phyloP scores from a whole-genome alignment of 2,888 invertebrate species.

The Orthosia gothica region DNA sequence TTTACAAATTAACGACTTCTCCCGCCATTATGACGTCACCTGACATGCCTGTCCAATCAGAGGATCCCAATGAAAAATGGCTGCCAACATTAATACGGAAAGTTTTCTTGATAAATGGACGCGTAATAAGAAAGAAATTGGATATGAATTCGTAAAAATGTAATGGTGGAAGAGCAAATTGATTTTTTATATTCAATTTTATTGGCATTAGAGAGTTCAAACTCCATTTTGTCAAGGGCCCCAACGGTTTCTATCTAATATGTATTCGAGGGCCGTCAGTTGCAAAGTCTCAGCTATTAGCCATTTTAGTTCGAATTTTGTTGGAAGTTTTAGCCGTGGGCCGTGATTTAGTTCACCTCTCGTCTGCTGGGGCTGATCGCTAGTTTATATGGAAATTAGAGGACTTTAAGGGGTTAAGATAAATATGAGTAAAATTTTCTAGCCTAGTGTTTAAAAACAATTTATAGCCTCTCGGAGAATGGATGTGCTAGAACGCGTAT shows the following conservation, averaged over 20 bases:
- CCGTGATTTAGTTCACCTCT: conserved; percentile 50
- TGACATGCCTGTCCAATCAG: conserved; percentile 80
- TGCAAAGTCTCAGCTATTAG: conserved; percentile 36
- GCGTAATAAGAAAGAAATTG: conserved; percentile 73
- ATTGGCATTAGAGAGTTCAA: conserved; percentile 55
- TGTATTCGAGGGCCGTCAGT: conserved; percentile 41
- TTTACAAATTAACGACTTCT: conserved; percentile 74
- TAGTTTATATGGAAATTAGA: conserved; percentile 59
- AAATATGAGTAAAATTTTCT: conserved; percentile 48
- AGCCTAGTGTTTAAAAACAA: conserved; percentile 26
- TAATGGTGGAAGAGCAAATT: conserved; percentile 52
- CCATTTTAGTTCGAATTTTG: conserved; percentile 59
- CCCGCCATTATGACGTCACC: conserved; percentile 76
- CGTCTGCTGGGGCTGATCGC: conserved; percentile 52
- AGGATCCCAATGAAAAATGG: conserved; percentile 81
- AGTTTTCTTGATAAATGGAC: conserved; percentile 78
- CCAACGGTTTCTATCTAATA: conserved; percentile 36
- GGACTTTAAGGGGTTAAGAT: conserved; percentile 52
- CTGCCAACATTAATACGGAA: conserved; percentile 72
- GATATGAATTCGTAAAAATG: conserved; percentile 66
- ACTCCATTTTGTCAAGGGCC: conserved; percentile 43
- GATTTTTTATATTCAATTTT: conserved; percentile 61
- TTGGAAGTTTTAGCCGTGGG: conserved; percentile 40
- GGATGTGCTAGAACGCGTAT: conserved; percentile 1
- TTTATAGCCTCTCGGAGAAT: conserved; percentile 19